Base-by-base conservation (phyloP, 92 coral and sea anemone genomes). In the Zoanthus solanderi region DNA sequence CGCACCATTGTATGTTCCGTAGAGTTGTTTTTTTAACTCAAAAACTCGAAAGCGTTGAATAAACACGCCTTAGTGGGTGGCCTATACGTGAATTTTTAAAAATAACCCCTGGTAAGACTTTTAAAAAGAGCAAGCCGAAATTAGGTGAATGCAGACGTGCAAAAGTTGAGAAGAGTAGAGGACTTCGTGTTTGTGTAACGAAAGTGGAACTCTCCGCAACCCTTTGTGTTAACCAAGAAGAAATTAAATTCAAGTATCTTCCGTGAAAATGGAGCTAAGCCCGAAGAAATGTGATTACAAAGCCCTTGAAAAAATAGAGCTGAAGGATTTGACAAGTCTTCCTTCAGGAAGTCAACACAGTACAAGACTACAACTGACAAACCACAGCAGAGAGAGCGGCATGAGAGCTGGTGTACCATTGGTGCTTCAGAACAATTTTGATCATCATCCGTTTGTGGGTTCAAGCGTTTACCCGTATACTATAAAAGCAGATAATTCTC, bases 11-110 rank as follows among this genome's bases (percentile, higher is more conserved):
- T 9, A 81, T 52, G 15, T 67, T 81, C 74, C 42, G 3, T 37
- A 11, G 23, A 42, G 29, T 15, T 45, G 71, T 23, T 61, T 37
- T 79, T 76, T 71, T 45, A 77, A 42, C 42, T 80, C 46, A 9
- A 69, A 50, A 69, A 69, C 5, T 31, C 50, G 86, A 68, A 87
- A 83, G 82, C 77, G 86, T 87, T 76, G 78, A 63, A 82, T 83
- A 78, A 83, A 91, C 78, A 88, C 45, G 15, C 87, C 94, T 78
- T 83, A 30, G 94, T 88, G 94, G 94, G 94, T 91, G 94, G 94
- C 91, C 94, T 50, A 15, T 81, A 66, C 75, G 67, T 73, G 85
- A 81, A 81, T 50, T 81, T 69, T 47, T 81, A 81, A 81, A 81
- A 66, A 81, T 81, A 81, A 68, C 85, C 75, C 85, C 76, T 34